Percentiles rank a stretch among this genome's conserved stretches.
These are phyloP conservation scores for Malurus alboscapulatus DNA, from an alignment of 2,113 vertebrate species.

Conservation along the genomic window DNA sequence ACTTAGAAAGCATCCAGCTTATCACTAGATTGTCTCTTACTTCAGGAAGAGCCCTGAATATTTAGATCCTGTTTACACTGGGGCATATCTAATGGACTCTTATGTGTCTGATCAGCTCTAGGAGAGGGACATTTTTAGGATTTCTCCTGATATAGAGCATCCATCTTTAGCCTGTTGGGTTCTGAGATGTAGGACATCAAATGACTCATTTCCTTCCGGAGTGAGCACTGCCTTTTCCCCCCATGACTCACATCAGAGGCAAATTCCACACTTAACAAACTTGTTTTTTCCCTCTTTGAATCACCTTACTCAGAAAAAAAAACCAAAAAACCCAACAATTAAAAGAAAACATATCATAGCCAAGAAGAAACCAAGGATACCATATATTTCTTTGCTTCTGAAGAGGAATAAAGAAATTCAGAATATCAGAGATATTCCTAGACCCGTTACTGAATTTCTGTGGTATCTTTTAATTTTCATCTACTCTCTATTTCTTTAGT, in stretches of 20 bases:
- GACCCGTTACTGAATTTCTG: neutral
- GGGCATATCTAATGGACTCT: neutral
- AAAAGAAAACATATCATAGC: neutral
- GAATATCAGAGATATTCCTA: neutral
- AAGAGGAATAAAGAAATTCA: neutral
- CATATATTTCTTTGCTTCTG: neutral
- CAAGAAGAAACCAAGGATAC: neutral
- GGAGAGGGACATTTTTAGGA: neutral
- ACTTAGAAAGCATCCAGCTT: neutral
- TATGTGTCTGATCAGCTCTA: neutral
- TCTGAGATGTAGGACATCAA: neutral
- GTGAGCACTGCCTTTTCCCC: neutral
- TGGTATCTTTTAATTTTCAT: neutral
- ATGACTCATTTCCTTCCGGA: rapidly evolving
- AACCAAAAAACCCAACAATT: neutral
- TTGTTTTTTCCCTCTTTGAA: neutral
- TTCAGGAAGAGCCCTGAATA: neutral
- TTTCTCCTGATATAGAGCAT: neutral
- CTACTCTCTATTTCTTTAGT: neutral
- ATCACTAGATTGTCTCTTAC: neutral
- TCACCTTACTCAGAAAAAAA: neutral
- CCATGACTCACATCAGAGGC: neutral
- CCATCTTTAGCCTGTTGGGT: neutral
- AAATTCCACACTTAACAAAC: neutral
- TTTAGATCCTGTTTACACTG: neutral